Evolutionary conservation across 2,888 invertebrate genomes (phyloP).

Genomic region (Gibbula magus): DNA sequence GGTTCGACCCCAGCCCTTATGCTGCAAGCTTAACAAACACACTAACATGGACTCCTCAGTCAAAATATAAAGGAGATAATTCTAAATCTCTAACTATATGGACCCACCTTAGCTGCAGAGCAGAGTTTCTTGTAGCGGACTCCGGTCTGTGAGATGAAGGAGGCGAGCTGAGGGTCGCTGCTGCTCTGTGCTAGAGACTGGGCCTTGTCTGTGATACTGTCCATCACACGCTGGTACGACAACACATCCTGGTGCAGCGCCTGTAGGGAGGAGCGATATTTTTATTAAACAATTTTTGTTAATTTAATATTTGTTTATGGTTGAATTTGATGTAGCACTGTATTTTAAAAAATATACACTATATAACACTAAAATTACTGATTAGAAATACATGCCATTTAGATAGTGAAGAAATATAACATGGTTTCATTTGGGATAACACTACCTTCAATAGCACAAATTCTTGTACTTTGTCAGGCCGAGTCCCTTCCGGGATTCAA

Average conservation of each 20-base stretch:
- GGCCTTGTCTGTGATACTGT: slow-evolving; percentile 92
- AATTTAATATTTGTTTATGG: not conserved
- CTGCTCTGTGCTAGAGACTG: slow-evolving; percentile 83
- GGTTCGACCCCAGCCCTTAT: too few relatives aligned
- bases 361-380: too few relatives aligned
- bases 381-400: too few relatives aligned
- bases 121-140: slow-evolving; percentile 66
- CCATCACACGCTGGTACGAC: slow-evolving; percentile 92
- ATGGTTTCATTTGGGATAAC: too few relatives aligned
- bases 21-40: too few relatives aligned
- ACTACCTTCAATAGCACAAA: too few relatives aligned
- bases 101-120: slow-evolving; percentile 59
- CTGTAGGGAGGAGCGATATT: slow-evolving; percentile 66
- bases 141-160: slow-evolving; percentile 62
- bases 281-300: not conserved
- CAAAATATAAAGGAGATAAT: not conserved
- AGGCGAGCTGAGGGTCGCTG: slow-evolving; percentile 76
- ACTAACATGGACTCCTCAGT: not conserved
- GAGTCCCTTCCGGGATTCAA: too few relatives aligned
- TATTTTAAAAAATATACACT: too few relatives aligned
- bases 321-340: too few relatives aligned
- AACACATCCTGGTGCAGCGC: slow-evolving; percentile 90
- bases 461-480: too few relatives aligned
- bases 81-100: not conserved
- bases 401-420: too few relatives aligned